Base-by-base conservation (phyloP, 2,888 invertebrate genomes). In the Sinopyrophorus schimmeli region DNA sequence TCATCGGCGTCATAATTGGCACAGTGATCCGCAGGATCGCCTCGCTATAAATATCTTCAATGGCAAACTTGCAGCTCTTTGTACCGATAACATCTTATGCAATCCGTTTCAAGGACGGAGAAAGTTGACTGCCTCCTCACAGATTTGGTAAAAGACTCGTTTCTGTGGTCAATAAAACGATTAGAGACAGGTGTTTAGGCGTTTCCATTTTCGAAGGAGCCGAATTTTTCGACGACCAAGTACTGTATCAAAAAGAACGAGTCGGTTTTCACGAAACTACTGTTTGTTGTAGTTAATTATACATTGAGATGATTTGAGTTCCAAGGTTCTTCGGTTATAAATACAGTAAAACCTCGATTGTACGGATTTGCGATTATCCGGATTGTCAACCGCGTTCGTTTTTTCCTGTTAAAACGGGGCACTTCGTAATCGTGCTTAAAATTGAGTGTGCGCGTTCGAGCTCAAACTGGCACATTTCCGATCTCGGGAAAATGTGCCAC, bases 41-140 rank as follows among this genome's bases (percentile, higher is more conserved):
- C 26, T 18, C 39, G 54, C 63, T 67, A 68, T 66, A 66, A 65
- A 66, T 67, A 68, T 63, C 51, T 52, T 55, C 57, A 57, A 55
- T 55, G 58, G 53, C 55, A 59, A 53, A 50, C 41, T 38, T 47
- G 53, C 55, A 58, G 53, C 46, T 57, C 57, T 61, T 58, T 56
- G 58, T 60, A 54, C 40, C 58, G 60, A 58, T 61, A 59, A 58
- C 54, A 54, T 47, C 64, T 69, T 69, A 68, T 65, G 68, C 64
- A 69, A 68, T 57, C 11, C 39, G 50, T 54, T 66, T 63, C 68
- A 69, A 68, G 69, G 69, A 57, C 68, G 67, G 67, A 66, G 68
- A 68, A 69, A 69, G 68, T 65, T 62, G 65, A 64, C 63, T 55
- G 52, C 54, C 28, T 40, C 39, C 27, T 6, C 18, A 18, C 18